Conservation (phyloP, 1,140 invertebrate species). For the Drosophila truncata region DNA sequence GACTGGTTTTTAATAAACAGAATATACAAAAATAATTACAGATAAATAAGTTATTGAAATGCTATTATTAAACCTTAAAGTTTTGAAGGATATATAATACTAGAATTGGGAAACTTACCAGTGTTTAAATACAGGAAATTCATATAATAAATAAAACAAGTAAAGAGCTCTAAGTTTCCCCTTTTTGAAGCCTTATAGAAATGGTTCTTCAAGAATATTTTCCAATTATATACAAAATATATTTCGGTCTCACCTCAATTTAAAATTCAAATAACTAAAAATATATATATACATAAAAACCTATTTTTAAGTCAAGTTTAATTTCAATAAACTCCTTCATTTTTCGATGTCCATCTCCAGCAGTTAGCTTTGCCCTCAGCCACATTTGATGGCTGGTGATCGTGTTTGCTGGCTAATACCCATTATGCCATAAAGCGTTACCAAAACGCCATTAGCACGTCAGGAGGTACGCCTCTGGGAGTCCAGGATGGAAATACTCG, state of each 20-base stretch:
- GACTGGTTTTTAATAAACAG: background rate
- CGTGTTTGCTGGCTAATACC: conserved; percentile 55
- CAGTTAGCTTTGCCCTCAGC: background rate
- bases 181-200: no score
- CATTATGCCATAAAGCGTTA: conserved; percentile 77
- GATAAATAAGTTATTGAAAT: background rate
- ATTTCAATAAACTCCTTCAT: background rate
- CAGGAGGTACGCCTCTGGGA: conserved; percentile 56
- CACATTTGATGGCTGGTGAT: conserved; percentile 50
- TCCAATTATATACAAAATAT: no score
- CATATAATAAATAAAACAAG: no score
- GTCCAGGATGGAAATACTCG: conserved; percentile 11
- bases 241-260: no score
- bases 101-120: no score
- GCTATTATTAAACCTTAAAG: no score
- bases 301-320: no score
- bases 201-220: no score
- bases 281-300: background rate
- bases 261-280: background rate
- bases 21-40: background rate
- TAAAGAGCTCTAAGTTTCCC: no score
- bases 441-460: conserved; percentile 76
- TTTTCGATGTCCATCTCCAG: conserved; percentile 28
- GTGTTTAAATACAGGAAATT: no score
- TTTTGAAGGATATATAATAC: no score